Evolutionary conservation across 1,140 invertebrate species (phyloP), one percentile per base, ranked within the genome.

Genomic region (Aradophagus sp.): DNA sequence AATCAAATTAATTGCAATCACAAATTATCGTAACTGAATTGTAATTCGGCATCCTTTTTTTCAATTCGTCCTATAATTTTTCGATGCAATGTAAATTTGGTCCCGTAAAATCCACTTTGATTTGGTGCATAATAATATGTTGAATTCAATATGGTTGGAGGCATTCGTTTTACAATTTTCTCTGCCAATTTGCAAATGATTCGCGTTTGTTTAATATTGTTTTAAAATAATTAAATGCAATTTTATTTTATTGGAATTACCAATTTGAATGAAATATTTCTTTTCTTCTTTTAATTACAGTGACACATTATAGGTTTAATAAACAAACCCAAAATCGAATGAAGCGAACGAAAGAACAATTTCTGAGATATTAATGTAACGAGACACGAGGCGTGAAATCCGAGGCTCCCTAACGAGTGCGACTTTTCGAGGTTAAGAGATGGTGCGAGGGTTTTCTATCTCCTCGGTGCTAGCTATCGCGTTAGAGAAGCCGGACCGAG

Each of bases 381-480:
- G 50, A 56, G 39, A 66, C 27, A 14, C 69, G 44, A 66, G 61
- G 56, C 56, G 62, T 66, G 69, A 72, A 72, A 72, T 72, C 31
- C 32, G 50, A 62, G 34, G 32, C 69, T 27, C 62, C 44, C 62
- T 58, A 62, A 66, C 50, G 44, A 66, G 35, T 50, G 11, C 19
- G 48, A 65, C 26, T 72, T 15, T 52, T 70, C 52, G 36, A 41
- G 27, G 52, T 70, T 75, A 77, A 62, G 55, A 67, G 68, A 20
- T 41, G 69, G 36, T 32, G 19, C 45, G 45, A 59, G 58, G 63
- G 34, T 55, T 65, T 65, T 65, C 36, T 15, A 35, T 52, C 69
- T 55, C 68, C 45, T 61, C 45, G 29, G 32, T 41, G 52, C 62
- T 53, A 58, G 50, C 52, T 59, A 61, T 45, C 32, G 44, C 38